These are phyloP conservation scores for Drosophila monieri DNA, from an alignment of 2,888 invertebrate species.

Conservation along the genomic window DNA sequence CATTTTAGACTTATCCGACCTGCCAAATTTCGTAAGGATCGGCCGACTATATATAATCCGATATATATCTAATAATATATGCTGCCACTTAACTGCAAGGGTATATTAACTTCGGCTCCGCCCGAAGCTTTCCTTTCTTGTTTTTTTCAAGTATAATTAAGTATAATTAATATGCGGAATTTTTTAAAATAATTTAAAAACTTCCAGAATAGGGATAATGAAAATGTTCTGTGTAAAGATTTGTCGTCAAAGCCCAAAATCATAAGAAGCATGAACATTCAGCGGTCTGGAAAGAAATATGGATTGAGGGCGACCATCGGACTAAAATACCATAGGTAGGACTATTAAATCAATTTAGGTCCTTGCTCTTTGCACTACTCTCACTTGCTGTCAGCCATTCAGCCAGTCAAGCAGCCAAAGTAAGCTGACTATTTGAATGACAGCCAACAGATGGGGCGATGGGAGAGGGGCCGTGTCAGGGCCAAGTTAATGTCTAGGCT, in stretches of 20 bases:
- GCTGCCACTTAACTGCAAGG: too few relatives aligned
- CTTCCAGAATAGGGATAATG: too few relatives aligned
- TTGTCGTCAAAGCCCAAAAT: not conserved
- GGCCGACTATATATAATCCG: too few relatives aligned
- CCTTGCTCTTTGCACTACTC: conserved; percentile 70
- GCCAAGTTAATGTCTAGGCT: conserved; percentile 37
- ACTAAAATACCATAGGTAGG: conserved; percentile 25
- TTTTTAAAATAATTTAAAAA: too few relatives aligned
- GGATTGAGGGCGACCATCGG: conserved; percentile 1
- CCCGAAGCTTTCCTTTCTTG: too few relatives aligned
- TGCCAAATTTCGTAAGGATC: too few relatives aligned
- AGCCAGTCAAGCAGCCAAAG: conserved; percentile 29
- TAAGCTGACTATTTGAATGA: conserved; percentile 33
- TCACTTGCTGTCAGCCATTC: conserved; percentile 44
- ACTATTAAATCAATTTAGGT: conserved; percentile 74
- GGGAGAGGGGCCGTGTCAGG: conserved; percentile 15
- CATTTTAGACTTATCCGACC: too few relatives aligned
- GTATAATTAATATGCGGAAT: too few relatives aligned
- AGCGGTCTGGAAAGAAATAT: not conserved
- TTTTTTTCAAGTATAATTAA: too few relatives aligned
- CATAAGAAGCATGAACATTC: not conserved
- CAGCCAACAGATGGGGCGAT: conserved; percentile 15
- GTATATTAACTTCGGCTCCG: too few relatives aligned
- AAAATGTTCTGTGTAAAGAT: too few relatives aligned
- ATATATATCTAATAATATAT: too few relatives aligned